Evolutionary conservation across 1,140 invertebrate species (phyloP).

Genomic region (Adoxophyes honmai): DNA sequence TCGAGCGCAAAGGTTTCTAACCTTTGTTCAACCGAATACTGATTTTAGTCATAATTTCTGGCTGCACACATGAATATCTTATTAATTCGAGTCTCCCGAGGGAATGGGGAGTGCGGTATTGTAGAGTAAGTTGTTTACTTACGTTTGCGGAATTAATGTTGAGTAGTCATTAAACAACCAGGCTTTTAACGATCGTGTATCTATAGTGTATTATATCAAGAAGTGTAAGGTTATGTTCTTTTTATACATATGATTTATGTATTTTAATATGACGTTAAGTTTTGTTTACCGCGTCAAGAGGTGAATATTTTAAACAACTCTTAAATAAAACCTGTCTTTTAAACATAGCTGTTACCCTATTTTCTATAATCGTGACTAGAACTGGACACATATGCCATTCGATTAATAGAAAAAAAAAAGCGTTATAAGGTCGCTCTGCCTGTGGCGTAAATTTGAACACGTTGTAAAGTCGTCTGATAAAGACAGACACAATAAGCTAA

Average conservation of each 20-base stretch:
- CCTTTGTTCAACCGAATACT: neutral
- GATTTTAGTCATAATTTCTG: slow-evolving; percentile 7
- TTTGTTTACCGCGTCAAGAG: too few relatives aligned
- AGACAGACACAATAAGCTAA: neutral
- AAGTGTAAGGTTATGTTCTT: too few relatives aligned
- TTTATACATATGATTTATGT: too few relatives aligned
- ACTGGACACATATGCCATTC: neutral
- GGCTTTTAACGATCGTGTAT: too few relatives aligned
- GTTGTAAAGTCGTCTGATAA: neutral
- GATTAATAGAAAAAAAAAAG: too few relatives aligned
- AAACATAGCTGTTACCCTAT: neutral
- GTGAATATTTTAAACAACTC: too few relatives aligned
- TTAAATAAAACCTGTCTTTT: too few relatives aligned
- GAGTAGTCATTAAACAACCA: slow-evolving; percentile 2
- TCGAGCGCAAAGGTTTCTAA: neutral
- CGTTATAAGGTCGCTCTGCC: too few relatives aligned
- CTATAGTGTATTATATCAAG: too few relatives aligned
- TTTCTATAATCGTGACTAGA: neutral
- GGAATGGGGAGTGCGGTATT: neutral
- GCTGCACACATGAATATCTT: slow-evolving; percentile 19
- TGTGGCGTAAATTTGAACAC: neutral
- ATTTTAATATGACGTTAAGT: too few relatives aligned
- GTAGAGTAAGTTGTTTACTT: neutral
- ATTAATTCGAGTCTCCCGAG: slow-evolving; percentile 5
- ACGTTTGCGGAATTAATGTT: neutral